A percentile compares a stretch with the other conserved stretches of the same genome.
These are phyloP conservation scores for Cephus nigrinus DNA, from an alignment of 2,888 invertebrate species.

Conservation along the genomic window DNA sequence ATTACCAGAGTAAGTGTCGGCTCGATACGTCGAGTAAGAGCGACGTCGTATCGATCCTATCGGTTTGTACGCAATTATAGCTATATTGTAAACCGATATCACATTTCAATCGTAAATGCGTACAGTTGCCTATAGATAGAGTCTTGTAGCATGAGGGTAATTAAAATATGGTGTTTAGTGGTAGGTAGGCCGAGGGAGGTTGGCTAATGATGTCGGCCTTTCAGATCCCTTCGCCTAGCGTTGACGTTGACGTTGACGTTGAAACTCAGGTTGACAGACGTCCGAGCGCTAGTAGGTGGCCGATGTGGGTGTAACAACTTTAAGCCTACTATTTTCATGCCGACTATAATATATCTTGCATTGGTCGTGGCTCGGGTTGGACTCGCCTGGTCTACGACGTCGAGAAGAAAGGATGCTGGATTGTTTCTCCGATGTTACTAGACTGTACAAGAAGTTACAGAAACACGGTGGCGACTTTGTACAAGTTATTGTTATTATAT, in stretches of 20 bases:
- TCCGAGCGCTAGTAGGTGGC: conserved; percentile 25
- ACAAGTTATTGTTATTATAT: not conserved
- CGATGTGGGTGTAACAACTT: conserved; percentile 30
- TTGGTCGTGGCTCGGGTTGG: not conserved
- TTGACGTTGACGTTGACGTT: conserved; percentile 19
- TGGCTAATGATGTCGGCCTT: conserved; percentile 27
- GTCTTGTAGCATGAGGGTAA: conserved; percentile 33
- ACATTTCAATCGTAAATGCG: not conserved
- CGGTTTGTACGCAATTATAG: conserved; percentile 14
- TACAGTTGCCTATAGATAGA: not conserved
- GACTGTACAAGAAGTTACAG: not conserved
- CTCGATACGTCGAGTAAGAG: conserved; percentile 18
- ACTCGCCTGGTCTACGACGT: not conserved
- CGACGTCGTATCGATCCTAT: conserved; percentile 44
- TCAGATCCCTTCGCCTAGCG: conserved; percentile 24
- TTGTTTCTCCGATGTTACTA: not conserved
- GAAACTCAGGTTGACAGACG: conserved; percentile 20
- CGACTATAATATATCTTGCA: not conserved
- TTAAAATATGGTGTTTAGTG: conserved; percentile 46
- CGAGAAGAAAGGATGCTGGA: not conserved
- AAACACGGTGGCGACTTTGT: not conserved
- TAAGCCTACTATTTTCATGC: conserved; percentile 6
- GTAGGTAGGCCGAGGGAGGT: conserved; percentile 6
- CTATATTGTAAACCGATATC: not conserved
- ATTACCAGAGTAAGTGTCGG: conserved; percentile 50